A percentile compares a stretch with the other conserved stretches of the same genome.
These are phyloP conservation scores for Sarcophaga subvicina DNA, from an alignment of 2,888 invertebrate genomes.

Conservation along the genomic window DNA sequence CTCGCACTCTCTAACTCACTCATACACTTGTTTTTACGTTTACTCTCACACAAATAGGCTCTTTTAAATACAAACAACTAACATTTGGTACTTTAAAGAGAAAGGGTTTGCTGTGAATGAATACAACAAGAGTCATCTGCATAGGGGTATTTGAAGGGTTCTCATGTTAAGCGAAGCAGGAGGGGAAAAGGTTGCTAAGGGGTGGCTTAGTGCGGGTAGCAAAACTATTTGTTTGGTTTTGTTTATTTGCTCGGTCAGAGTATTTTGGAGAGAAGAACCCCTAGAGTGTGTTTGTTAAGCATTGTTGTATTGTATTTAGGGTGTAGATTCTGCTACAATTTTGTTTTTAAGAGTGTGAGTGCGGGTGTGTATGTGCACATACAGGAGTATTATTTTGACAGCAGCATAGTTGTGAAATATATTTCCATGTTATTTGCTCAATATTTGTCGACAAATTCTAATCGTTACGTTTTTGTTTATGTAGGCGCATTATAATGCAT, in stretches of 20 bases:
- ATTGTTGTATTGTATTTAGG: conserved; percentile 29
- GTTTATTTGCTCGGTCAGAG: conserved; percentile 45
- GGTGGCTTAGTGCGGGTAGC: background rate
- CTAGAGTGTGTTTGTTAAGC: conserved; percentile 23
- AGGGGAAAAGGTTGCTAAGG: conserved; percentile 24
- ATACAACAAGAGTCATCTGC: background rate
- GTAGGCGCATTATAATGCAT: conserved; percentile 21
- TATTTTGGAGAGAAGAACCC: conserved; percentile 38
- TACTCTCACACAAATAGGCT: conserved; percentile 44
- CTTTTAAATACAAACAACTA: conserved; percentile 59
- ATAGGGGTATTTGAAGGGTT: conserved; percentile 14
- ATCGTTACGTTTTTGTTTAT: background rate
- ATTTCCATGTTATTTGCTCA: conserved; percentile 53
- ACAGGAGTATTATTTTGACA: conserved; percentile 52
- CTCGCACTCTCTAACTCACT: conserved; percentile 2
- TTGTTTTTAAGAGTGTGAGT: conserved; percentile 8
- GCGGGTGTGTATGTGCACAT: background rate
- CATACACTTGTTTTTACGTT: conserved; percentile 2
- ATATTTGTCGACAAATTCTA: conserved; percentile 57
- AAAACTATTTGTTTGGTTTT: conserved; percentile 53
- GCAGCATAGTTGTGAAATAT: conserved; percentile 55
- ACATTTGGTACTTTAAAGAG: conserved; percentile 49
- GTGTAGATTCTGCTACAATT: conserved; percentile 38
- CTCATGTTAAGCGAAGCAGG: conserved; percentile 15
- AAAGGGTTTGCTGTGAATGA: background rate